Conservation (phyloP, 2,797 vertebrate genomes). For the Manis pentadactyla region DNA sequence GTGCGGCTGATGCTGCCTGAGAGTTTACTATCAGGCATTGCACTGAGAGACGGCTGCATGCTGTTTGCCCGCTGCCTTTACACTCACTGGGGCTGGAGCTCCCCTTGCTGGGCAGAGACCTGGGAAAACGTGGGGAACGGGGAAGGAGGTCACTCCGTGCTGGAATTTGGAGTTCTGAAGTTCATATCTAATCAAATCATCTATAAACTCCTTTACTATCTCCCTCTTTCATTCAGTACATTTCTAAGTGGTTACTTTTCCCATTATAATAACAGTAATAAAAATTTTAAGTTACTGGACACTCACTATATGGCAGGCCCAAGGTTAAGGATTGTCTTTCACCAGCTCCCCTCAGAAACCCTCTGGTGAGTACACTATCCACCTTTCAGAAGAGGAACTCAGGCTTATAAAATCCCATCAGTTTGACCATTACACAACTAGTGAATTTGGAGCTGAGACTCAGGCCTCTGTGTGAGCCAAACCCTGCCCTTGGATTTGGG, state of each 20-base stretch:
- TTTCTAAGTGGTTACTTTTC: conserved; percentile 6
- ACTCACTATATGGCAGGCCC: not conserved
- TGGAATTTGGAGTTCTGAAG: not conserved
- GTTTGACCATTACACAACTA: not conserved
- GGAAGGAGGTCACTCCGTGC: not conserved
- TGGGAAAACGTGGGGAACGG: not conserved
- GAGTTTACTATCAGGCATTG: not conserved
- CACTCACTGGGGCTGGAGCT: not conserved
- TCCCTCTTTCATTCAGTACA: not conserved
- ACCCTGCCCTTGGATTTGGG: not conserved
- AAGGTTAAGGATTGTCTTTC: not conserved
- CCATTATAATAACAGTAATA: not conserved
- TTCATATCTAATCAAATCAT: not conserved
- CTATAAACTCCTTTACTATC: not conserved
- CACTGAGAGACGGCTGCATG: not conserved
- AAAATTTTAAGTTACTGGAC: not conserved
- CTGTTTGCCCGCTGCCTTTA: not conserved
- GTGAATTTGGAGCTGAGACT: not conserved
- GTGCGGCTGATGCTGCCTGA: not conserved
- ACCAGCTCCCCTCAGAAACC: not conserved
- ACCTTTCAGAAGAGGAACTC: not conserved
- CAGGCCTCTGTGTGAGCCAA: not conserved
- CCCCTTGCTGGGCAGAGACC: too few relatives aligned
- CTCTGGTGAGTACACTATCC: not conserved
- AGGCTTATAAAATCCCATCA: not conserved